Evolutionary conservation across 2,113 vertebrate genomes (phyloP).

Genomic region (Phaethon lepturus): DNA sequence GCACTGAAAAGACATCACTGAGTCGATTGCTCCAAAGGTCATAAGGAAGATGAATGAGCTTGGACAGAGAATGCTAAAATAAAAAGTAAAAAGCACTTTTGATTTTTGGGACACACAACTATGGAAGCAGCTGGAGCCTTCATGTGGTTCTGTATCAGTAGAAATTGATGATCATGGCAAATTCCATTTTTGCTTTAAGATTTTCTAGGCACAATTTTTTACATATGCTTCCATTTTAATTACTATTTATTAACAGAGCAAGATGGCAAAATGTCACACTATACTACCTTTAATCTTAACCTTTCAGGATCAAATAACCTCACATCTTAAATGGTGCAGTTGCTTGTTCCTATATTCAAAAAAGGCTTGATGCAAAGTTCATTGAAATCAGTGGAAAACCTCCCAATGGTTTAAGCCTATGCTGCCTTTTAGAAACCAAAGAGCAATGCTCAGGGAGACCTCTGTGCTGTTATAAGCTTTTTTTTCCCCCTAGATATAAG

Average conservation of each 20-base stretch:
- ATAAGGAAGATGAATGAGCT: not conserved
- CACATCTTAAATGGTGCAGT: not conserved
- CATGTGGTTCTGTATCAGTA: not conserved
- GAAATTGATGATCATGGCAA: not conserved
- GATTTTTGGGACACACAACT: not conserved
- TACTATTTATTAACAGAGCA: not conserved
- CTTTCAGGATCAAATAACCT: not conserved
- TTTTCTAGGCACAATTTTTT: not conserved
- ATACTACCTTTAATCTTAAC: not conserved
- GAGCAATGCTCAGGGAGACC: not conserved
- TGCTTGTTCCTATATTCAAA: not conserved
- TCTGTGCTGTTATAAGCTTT: not conserved
- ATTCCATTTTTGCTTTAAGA: not conserved
- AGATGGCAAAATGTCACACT: not conserved
- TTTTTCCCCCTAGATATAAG: not conserved
- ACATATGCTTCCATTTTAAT: not conserved
- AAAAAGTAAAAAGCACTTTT: not conserved
- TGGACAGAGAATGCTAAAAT: not conserved
- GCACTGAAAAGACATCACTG: not conserved
- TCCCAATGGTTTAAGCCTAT: not conserved
- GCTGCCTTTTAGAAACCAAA: not conserved
- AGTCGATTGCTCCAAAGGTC: not conserved
- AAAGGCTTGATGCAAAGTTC: not conserved
- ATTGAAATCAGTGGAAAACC: not conserved
- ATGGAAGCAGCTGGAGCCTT: not conserved